Base-by-base conservation (phyloP, 2,888 invertebrate genomes). In the Coecobrya sp. region DNA sequence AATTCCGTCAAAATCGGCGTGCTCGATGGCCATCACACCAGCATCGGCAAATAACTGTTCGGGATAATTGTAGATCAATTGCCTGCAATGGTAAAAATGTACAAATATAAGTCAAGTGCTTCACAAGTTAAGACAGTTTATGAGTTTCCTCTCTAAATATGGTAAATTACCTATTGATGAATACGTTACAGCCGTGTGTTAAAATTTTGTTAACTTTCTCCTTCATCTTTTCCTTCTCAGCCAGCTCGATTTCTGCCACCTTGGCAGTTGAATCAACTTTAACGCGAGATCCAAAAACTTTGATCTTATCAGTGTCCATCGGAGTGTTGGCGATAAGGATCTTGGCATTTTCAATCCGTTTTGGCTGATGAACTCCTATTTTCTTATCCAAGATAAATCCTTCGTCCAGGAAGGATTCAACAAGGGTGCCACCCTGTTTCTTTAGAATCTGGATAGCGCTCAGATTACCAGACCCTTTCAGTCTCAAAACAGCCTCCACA, bases 291-390 rank as follows among this genome's bases (percentile, higher is more conserved):
- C 99, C 99, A 96, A 99, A 99, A 27, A 99, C 96, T 96, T 99
- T 99, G 95, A 99, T 99, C 96, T 99, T 99, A 95, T 99, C 99
- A 0, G 99, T 99, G 96, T 99, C 99, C 99, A 99, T 99, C 0
- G 99, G 99, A 11, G 99, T 99, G 96, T 99, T 99, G 13, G 99
- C 99, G 95, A 99, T 98, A 30, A 99, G 97, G 95, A 99, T 99
- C 95, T 97, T 98, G 0, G 99, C 99, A 95, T 99, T 99, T 95
- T 99, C 98, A 94, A 99, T 96, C 95, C 97, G 97, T 95, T 99
- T 98, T 0, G 99, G 99, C 96, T 99, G 99, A 96, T 99, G 98
- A 36, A 99, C 98, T 93, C 99, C 99, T 36, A 99, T 97, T 96
- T 98, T 99, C 96, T 99, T 99, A 96, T 99, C 99, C 94, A 99